Percentiles rank a stretch among this genome's conserved stretches.
Conservation (phyloP, 1,140 invertebrate genomes). For the Drosophila aff. region DNA sequence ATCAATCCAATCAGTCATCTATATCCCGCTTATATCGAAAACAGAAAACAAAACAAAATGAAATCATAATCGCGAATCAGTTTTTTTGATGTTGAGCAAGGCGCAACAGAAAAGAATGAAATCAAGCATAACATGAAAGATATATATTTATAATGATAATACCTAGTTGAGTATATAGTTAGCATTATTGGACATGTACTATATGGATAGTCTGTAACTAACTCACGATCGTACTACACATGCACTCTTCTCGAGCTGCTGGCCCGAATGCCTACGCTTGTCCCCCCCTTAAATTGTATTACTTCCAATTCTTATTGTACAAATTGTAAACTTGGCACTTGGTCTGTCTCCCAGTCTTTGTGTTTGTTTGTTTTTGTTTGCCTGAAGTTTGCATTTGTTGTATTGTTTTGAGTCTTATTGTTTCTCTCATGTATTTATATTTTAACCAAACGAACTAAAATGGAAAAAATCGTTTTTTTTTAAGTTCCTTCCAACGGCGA, state of each 20-base stretch:
- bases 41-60: slow-evolving; percentile 14
- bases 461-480: slow-evolving; percentile 58
- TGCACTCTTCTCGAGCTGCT: slow-evolving; percentile 28
- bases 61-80: slow-evolving; percentile 45
- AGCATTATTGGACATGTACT: slow-evolving; percentile 74
- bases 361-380: slow-evolving; percentile 40
- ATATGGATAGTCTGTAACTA: slow-evolving; percentile 60
- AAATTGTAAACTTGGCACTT: slow-evolving; percentile 58
- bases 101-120: slow-evolving; percentile 42
- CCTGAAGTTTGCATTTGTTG: slow-evolving; percentile 24
- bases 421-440: slow-evolving; percentile 42
- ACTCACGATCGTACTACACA: slow-evolving; percentile 27
- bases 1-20: slow-evolving; percentile 29
- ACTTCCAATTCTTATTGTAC: slow-evolving; percentile 43
- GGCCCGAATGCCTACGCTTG: slow-evolving; percentile 36
- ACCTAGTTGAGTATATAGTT: slow-evolving; percentile 68
- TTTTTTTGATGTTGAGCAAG: slow-evolving; percentile 67
- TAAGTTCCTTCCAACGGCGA: slow-evolving; percentile 72
- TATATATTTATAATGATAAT: slow-evolving; percentile 68
- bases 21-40: slow-evolving; percentile 53
- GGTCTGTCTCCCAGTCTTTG: slow-evolving; percentile 7
- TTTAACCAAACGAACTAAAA: slow-evolving; percentile 46
- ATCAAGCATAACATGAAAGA: slow-evolving; percentile 21
- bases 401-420: slow-evolving; percentile 31
- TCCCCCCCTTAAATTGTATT: slow-evolving; percentile 35